Percentiles rank a stretch among this genome's conserved stretches.
These are phyloP conservation scores for Thinocorus orbignyianus DNA, from an alignment of 2,113 vertebrate genomes.

Conservation along the genomic window DNA sequence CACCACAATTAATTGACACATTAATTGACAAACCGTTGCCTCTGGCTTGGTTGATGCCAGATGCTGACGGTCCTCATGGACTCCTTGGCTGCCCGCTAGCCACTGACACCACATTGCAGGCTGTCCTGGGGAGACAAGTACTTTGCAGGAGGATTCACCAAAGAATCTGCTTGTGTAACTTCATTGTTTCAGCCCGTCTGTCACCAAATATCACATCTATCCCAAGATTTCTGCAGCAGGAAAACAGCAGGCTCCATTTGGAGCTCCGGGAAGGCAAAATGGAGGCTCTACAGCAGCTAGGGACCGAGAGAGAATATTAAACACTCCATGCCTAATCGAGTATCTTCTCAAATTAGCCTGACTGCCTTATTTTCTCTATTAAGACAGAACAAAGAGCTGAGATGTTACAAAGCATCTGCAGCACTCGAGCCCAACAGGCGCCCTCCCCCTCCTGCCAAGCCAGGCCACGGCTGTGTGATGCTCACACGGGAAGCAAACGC, in stretches of 20 bases:
- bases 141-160: not conserved
- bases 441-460: not conserved
- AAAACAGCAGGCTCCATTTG: conserved; percentile 9
- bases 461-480: not conserved
- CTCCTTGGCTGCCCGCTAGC: not conserved
- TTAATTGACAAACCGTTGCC: not conserved
- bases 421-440: not conserved
- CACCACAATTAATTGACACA: not conserved
- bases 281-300: not conserved
- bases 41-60: not conserved
- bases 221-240: not conserved
- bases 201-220: not conserved
- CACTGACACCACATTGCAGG: not conserved
- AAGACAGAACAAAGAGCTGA: conserved; percentile 63
- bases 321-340: conserved; percentile 48
- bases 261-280: conserved; percentile 32
- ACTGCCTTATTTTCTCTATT: conserved; percentile 64
- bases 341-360: conserved; percentile 61
- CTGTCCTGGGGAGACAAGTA: not conserved
- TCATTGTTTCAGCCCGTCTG: not conserved
- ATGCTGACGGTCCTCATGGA: not conserved
- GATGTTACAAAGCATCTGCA: conserved; percentile 57
- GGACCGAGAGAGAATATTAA: conserved; percentile 47
- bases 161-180: not conserved
- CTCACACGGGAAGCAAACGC: not conserved